A percentile compares a stretch with the other conserved stretches of the same genome.
phyloP scores from a whole-genome alignment of 2,113 vertebrate genomes.

The Lontra canadensis region DNA sequence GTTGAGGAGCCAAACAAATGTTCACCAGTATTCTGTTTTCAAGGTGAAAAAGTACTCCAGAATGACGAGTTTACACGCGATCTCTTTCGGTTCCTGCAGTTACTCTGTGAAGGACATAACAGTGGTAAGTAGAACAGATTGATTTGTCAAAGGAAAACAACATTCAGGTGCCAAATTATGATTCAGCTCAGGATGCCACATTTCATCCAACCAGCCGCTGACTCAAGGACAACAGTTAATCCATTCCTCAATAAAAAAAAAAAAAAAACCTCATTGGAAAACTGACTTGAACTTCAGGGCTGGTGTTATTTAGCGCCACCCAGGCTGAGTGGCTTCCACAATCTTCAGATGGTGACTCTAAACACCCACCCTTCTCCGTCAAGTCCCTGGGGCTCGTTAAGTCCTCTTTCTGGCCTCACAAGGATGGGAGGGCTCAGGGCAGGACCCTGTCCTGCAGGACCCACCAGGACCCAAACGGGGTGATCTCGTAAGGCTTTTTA shows the following conservation, averaged over 20 bases:
- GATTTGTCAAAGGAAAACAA: not conserved
- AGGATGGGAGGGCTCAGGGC: not conserved
- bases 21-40: slow-evolving; percentile 79
- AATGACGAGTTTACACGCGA: slow-evolving; percentile 98
- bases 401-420: not conserved
- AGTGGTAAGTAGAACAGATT: slow-evolving; percentile 88
- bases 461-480: not conserved
- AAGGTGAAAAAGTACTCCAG: slow-evolving; percentile 99
- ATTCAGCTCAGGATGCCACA: not conserved
- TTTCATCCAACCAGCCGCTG: not conserved
- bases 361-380: not conserved
- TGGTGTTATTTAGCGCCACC: not conserved
- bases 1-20: slow-evolving; percentile 53
- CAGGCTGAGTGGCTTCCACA: not conserved
- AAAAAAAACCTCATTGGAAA: not conserved
- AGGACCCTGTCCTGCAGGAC: not conserved
- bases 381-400: not conserved
- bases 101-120: slow-evolving; percentile 99
- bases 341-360: not conserved
- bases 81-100: slow-evolving; percentile 97
- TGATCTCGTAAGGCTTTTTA: not conserved
- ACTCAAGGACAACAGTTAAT: not conserved
- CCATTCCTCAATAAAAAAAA: not conserved
- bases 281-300: not conserved
- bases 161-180: not conserved